Evolutionary conservation across 1,140 invertebrate genomes (phyloP).

Genomic region (Leptinotarsa defecta): DNA sequence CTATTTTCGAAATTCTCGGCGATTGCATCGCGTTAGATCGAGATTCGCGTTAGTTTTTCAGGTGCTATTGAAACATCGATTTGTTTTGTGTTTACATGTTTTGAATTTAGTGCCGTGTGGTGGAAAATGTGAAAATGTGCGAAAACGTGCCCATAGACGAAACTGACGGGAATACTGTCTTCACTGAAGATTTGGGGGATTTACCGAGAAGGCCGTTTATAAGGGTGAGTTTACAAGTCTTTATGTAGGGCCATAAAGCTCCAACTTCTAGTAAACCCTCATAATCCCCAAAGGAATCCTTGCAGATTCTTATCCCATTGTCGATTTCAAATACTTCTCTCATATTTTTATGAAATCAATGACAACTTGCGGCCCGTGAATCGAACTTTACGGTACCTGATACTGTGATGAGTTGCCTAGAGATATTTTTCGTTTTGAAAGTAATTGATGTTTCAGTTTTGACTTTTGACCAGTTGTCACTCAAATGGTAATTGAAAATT

Average conservation of each 20-base stretch:
- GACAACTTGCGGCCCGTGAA: not conserved
- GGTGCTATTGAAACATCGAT: constrained; percentile 1
- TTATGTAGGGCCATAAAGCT: not conserved
- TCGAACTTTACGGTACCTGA: too few species aligned
- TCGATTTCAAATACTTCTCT: not conserved
- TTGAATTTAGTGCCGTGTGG: constrained; percentile 10
- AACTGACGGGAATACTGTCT: constrained; percentile 21
- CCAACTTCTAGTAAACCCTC: not conserved
- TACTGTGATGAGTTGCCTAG: too few species aligned
- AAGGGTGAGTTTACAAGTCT: constrained; percentile 29
- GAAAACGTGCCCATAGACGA: constrained; percentile 19
- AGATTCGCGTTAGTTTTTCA: not conserved
- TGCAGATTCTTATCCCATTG: not conserved
- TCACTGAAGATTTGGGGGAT: constrained; percentile 31
- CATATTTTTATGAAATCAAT: not conserved
- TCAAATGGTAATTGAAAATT: too few species aligned
- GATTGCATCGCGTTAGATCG: not conserved
- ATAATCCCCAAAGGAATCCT: not conserved
- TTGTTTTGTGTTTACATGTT: not conserved
- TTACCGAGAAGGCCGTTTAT: constrained; percentile 37
- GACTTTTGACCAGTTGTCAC: too few species aligned
- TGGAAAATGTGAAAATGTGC: constrained; percentile 29
- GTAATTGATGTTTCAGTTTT: too few species aligned
- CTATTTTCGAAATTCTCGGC: constrained; percentile 10
- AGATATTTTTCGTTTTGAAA: too few species aligned